Conservation (phyloP, 2,888 invertebrate genomes). For the Caenorhabditis becei region DNA sequence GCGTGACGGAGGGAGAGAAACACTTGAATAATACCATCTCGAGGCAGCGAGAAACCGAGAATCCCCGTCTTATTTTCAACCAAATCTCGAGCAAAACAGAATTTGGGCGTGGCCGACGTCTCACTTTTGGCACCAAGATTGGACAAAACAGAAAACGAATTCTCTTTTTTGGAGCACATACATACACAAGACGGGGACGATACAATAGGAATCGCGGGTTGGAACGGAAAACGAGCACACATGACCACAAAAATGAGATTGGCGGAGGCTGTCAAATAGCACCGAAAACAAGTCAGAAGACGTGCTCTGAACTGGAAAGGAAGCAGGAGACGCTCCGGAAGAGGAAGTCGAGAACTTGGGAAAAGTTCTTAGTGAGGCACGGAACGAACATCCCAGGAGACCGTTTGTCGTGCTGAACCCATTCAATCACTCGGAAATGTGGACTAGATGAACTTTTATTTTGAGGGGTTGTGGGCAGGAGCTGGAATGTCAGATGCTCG, state of each 20-base stretch:
- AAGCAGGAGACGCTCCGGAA: neutral
- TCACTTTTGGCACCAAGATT: slow-evolving; percentile 8
- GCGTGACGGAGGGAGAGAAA: slow-evolving; percentile 38
- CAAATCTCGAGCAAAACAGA: slow-evolving; percentile 14
- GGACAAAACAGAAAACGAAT: slow-evolving; percentile 11
- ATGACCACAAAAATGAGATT: slow-evolving; percentile 46
- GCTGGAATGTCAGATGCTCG: too few species aligned
- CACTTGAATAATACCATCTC: slow-evolving; percentile 3
- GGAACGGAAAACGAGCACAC: slow-evolving; percentile 12
- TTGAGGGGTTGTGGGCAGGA: too few species aligned
- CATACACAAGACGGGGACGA: slow-evolving; percentile 5
- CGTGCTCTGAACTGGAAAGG: slow-evolving; percentile 7
- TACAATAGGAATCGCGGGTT: slow-evolving; percentile 9
- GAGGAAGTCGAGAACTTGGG: neutral
- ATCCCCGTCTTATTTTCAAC: slow-evolving; percentile 1
- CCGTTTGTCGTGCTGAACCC: slow-evolving; percentile 2
- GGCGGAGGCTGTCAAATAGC: slow-evolving; percentile 9
- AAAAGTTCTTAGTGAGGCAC: neutral
- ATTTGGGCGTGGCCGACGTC: neutral
- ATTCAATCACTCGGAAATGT: slow-evolving; percentile 1
- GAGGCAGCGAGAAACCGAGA: neutral
- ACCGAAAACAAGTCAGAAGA: slow-evolving; percentile 29
- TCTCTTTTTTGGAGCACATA: slow-evolving; percentile 2
- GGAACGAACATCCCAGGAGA: slow-evolving; percentile 2
- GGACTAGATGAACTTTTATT: neutral